Evolutionary conservation across 2,113 vertebrate genomes (phyloP), one percentile per base, ranked within the genome.

Genomic region (Pterocles burchelli): DNA sequence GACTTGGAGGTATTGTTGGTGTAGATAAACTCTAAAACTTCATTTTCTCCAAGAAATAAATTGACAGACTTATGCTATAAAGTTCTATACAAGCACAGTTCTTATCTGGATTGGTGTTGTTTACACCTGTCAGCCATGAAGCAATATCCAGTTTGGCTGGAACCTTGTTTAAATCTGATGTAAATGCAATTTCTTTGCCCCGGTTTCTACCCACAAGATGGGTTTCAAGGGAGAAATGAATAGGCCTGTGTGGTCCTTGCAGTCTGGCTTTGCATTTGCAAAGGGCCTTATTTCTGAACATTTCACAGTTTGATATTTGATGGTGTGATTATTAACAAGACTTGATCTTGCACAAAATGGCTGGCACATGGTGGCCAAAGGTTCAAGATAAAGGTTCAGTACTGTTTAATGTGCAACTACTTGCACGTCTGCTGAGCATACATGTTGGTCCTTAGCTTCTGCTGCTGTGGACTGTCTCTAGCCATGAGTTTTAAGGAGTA

Each of bases 241-340:
- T 17, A 63, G 12, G 11, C 12, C 33, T 77, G 20, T 65, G 18
- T 38, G 12, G 52, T 57, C 24, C 79, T 86, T 72, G 31, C 14
- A 79, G 43, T 62, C 70, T 76, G 28, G 36, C 45, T 96, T 93
- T 80, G 33, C 26, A 11, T 58, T 85, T 94, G 41, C n/a, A 74
- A 75, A 43, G 29, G 22, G 20, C 88, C 38, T 80, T 78, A 71
- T 57, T 70, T 93, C 36, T 83, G 36, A 71, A 34, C 11, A 24
- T 31, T 85, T 78, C n/a, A 85, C 49, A 72, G 29, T 41, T 59
- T 88, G 45, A n/a, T 67, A 26, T 48, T 86, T 54, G 68, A 43
- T 67, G 51, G 36, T 68, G 57, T 81, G 89, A 71, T 94, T 71
- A 83, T 90, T 94, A 96, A 79, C 38, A 90, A 82, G 74, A 74